A percentile compares a stretch with the other conserved stretches of the same genome.
Conservation (phyloP, 2,888 invertebrate genomes). For the Embidobia sp. region DNA sequence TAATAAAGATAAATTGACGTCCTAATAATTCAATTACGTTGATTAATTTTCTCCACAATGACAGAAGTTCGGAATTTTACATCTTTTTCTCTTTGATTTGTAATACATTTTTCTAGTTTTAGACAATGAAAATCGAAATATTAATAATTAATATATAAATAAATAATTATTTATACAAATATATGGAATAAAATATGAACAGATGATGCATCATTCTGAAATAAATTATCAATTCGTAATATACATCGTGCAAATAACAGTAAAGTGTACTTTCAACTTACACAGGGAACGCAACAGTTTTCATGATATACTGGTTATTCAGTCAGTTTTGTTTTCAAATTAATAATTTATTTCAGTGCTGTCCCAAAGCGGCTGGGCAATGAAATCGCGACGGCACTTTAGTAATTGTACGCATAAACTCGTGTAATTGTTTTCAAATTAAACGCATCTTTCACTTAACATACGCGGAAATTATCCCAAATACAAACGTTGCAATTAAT, state of each 20-base stretch:
- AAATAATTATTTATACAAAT: too few species aligned
- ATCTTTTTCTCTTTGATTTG: too few species aligned
- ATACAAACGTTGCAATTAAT: not conserved
- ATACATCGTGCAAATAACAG: too few species aligned
- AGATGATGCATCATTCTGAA: too few species aligned
- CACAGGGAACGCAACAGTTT: too few species aligned
- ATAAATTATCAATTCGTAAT: too few species aligned
- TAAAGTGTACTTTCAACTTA: too few species aligned
- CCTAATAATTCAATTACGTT: not conserved
- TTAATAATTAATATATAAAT: too few species aligned
- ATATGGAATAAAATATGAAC: too few species aligned
- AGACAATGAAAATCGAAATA: too few species aligned
- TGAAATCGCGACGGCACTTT: conserved; percentile 17
- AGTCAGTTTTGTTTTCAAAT: conserved; percentile 35
- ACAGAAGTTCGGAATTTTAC: too few species aligned
- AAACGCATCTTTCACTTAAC: conserved; percentile 23
- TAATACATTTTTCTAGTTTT: too few species aligned
- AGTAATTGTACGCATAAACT: conserved; percentile 17
- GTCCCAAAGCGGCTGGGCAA: conserved; percentile 13
- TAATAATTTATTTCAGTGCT: conserved; percentile 38
- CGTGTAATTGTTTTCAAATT: conserved; percentile 38
- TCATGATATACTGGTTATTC: conserved; percentile 10
- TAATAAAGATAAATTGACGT: not conserved
- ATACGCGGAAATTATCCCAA: not conserved
- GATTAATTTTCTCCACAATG: not conserved